Evolutionary conservation across 2,113 vertebrate genomes (phyloP).

Genomic region (Rhea americana): DNA sequence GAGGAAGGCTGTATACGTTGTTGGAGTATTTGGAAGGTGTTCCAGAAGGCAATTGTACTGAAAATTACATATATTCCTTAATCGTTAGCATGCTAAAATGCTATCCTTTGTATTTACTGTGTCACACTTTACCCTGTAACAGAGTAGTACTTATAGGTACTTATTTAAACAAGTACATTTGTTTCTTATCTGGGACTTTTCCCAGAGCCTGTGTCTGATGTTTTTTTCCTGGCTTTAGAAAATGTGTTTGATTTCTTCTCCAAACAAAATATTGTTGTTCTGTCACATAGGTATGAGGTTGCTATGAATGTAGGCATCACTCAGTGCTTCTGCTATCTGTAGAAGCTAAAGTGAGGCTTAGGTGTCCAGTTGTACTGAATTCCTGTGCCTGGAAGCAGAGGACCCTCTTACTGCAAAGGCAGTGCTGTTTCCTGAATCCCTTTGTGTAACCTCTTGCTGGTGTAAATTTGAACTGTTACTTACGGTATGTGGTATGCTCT

Average conservation of each 20-base stretch:
- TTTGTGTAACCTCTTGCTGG: neutral
- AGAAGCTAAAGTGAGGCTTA: neutral
- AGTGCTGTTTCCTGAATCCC: fast-evolving
- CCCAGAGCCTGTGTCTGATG: neutral
- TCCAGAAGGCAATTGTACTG: neutral
- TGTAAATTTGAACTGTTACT: neutral
- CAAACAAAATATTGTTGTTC: neutral
- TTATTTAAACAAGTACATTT: neutral
- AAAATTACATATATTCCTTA: neutral
- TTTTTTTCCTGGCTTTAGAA: neutral
- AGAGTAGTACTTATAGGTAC: neutral
- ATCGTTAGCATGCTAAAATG: neutral
- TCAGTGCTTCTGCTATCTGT: neutral
- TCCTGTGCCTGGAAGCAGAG: neutral
- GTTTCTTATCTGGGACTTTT: neutral
- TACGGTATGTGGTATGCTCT: fast-evolving
- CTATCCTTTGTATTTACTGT: neutral
- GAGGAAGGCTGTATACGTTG: neutral
- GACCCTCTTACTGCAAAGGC: fast-evolving
- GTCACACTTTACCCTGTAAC: neutral
- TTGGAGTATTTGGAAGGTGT: neutral
- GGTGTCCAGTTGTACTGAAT: neutral
- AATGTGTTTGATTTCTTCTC: neutral
- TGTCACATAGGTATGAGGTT: fast-evolving
- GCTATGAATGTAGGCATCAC: neutral